phyloP scores from a whole-genome alignment of 2,888 invertebrate species.

The Philopedon plagiatum region DNA sequence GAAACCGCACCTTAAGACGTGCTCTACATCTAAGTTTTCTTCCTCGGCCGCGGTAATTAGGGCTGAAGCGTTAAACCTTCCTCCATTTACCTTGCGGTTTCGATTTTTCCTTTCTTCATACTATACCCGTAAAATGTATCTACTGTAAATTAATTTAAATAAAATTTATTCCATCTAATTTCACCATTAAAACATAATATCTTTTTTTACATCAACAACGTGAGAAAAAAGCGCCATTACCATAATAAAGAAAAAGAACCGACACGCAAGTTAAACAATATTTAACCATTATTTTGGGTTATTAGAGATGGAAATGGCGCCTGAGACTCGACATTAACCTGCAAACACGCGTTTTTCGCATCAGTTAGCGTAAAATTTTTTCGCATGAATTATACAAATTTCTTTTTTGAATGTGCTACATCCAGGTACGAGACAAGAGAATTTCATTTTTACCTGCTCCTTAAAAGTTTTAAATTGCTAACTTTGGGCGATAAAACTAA shows the following conservation, averaged over 20 bases:
- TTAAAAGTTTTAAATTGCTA: constrained; percentile 11
- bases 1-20: too few relatives aligned
- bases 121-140: too few relatives aligned
- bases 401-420: constrained; percentile 11
- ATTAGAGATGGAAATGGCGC: constrained; percentile 35
- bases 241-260: constrained; percentile 27
- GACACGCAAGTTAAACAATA: constrained; percentile 30
- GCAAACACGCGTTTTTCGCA: constrained; percentile 31
- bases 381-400: constrained; percentile 17
- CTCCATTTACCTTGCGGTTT: too few relatives aligned
- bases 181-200: too few relatives aligned
- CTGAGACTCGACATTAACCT: constrained; percentile 24
- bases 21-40: too few relatives aligned
- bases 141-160: too few relatives aligned
- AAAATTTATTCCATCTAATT: too few relatives aligned
- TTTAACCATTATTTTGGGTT: constrained; percentile 41
- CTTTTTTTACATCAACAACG: background rate
- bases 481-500: background rate
- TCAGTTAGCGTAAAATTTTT: constrained; percentile 32
- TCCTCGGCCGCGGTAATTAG: too few relatives aligned
- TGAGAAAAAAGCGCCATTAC: constrained; percentile 27
- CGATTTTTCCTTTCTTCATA: too few relatives aligned
- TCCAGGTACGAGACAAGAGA: background rate
- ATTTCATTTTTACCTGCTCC: background rate
- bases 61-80: too few relatives aligned